These are phyloP conservation scores for Varroa destructor DNA, from an alignment of 1,140 invertebrate genomes.

Conservation along the genomic window DNA sequence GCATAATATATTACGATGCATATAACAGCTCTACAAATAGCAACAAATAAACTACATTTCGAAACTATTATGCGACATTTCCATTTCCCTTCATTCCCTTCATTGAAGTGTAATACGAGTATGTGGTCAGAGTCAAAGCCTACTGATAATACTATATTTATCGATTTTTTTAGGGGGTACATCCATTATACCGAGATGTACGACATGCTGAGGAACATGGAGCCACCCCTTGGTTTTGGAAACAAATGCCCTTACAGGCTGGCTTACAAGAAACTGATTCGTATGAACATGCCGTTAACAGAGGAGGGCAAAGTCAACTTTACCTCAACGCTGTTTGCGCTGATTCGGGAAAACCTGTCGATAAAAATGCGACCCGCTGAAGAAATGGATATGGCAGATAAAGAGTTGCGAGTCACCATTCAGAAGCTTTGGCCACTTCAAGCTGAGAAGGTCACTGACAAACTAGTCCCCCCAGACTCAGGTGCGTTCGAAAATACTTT, in stretches of 20 bases:
- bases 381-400: conserved; percentile 97
- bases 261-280: conserved; percentile 95
- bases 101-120: no score
- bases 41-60: no score
- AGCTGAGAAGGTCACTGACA: conserved; percentile 87
- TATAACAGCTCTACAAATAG: no score
- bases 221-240: conserved; percentile 97
- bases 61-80: no score
- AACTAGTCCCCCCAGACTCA: conserved; percentile 79
- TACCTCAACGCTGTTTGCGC: conserved; percentile 93
- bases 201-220: conserved; percentile 99
- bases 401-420: conserved; percentile 84
- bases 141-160: no score
- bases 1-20: no score
- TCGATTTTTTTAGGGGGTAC: conserved; percentile 58
- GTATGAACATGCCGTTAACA: conserved; percentile 99
- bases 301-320: conserved; percentile 93
- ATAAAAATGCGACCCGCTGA: conserved; percentile 97
- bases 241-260: conserved; percentile 98
- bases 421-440: conserved; percentile 95
- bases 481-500: conserved; percentile 42
- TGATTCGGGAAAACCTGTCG: conserved; percentile 93
- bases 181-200: conserved; percentile 99
- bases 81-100: no score
- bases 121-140: no score